Percentiles rank a stretch among this genome's conserved stretches.
These are phyloP conservation scores for Triplophysa yarkandensis DNA, from an alignment of 2,797 vertebrate species.

Conservation along the genomic window DNA sequence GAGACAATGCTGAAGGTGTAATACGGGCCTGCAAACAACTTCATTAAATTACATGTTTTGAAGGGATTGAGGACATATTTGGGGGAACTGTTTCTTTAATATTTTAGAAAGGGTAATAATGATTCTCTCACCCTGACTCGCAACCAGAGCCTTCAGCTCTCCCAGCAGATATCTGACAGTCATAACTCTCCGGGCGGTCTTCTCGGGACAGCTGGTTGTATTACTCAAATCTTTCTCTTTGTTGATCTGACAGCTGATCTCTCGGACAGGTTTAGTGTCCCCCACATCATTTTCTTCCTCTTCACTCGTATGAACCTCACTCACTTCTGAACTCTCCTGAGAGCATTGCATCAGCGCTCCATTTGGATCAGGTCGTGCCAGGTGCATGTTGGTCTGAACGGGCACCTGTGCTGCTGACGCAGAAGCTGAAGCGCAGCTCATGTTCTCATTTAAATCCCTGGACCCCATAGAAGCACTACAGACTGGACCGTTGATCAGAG, in stretches of 20 bases:
- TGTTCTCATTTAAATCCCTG: not conserved
- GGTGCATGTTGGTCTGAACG: not conserved
- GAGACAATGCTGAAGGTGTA: not conserved
- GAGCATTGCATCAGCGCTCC: constrained; percentile 50
- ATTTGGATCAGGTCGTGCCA: constrained; percentile 64
- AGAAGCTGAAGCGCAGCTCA: not conserved
- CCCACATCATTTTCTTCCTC: constrained; percentile 56
- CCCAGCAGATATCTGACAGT: constrained; percentile 78
- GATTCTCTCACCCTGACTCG: constrained; percentile 65
- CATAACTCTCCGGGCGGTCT: constrained; percentile 68
- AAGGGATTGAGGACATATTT: too few species aligned
- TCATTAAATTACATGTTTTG: not conserved
- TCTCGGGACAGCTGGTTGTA: constrained; percentile 41
- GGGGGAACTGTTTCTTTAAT: too few species aligned
- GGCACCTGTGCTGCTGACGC: not conserved
- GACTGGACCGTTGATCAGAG: constrained; percentile 11
- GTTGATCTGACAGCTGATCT: constrained; percentile 63
- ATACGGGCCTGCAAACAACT: not conserved
- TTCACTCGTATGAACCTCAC: constrained; percentile 37
- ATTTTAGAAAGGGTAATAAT: not conserved
- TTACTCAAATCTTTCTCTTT: constrained; percentile 10
- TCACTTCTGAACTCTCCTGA: constrained; percentile 41
- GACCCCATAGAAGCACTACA: constrained; percentile 18
- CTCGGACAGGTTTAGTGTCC: constrained; percentile 66
- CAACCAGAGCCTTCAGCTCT: constrained; percentile 76